phyloP scores from a whole-genome alignment of 2,113 vertebrate species.

The Pituophis catenifer region DNA sequence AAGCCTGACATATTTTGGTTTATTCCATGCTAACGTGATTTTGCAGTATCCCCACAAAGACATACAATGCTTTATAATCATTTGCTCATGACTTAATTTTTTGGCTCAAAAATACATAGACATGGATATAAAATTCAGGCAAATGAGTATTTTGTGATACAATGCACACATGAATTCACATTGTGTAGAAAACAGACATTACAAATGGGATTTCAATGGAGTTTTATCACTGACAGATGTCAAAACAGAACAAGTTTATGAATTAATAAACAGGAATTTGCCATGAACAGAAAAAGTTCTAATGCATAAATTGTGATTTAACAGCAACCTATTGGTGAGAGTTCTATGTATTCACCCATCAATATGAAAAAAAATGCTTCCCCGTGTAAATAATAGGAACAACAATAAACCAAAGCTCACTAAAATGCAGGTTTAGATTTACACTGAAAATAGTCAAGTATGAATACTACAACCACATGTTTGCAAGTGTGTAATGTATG shows the following conservation, averaged over 20 bases:
- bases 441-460: not conserved
- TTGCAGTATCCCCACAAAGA: not conserved
- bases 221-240: not conserved
- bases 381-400: not conserved
- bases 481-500: not conserved
- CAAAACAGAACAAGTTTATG: not conserved
- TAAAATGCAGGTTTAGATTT: not conserved
- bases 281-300: not conserved
- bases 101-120: not conserved
- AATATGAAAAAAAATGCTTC: not conserved
- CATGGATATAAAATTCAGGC: not conserved
- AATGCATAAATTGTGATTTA: not conserved
- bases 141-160: not conserved
- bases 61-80: not conserved
- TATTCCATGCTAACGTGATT: not conserved
- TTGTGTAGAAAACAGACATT: not conserved
- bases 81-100: not conserved
- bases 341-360: not conserved
- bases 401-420: not conserved
- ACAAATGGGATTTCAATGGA: not conserved
- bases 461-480: not conserved
- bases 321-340: not conserved
- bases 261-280: not conserved
- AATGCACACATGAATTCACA: not conserved
- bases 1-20: not conserved